Base-by-base conservation (phyloP, 2,113 vertebrate species). In the Zootoca vivipara region DNA sequence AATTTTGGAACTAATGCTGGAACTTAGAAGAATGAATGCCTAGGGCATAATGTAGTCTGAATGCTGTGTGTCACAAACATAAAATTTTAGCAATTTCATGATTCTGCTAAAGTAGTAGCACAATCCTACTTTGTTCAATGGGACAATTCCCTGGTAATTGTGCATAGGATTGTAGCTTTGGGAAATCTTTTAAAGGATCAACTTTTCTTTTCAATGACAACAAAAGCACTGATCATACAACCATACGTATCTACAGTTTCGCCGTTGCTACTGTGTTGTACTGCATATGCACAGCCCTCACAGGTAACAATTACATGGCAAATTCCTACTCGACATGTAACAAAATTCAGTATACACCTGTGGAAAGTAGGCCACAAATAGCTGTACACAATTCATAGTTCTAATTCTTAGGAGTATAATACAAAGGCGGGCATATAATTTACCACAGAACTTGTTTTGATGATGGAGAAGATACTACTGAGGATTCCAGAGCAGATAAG, bases 401-500 rank as follows among this genome's bases (percentile, higher is more conserved):
- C 65, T 35, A 80, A 8, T 80, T 87, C 42, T 81, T 38, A 15
- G 33, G 77, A 56, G 42, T 30, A 8, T 6, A n/a, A 52, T 3
- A 22, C 30, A 69, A 16, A 75, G 74, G 82, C 74, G 56, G 52
- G 56, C 28, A 38, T 26, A 64, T 35, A 87, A 83, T 94, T 96
- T 97, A 97, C 97, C 97, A 97, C 91, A 91, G 97, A 97, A 92
- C 96, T 97, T 86, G 96, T 96, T 94, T 97, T 99, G 96, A 99
- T 98, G 69, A 99, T 99, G 74, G 98, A 99, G 97, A 99, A 99
- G 90, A 99, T 99, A 91, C 98, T 99, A 96, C 98, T 98, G 82
- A 99, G 98, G 88, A 99, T 99, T 70, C 98, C 98, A 77, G 99
- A 99, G 95, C 99, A 99, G 95, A 99, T 98, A 3, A 99, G 98